phyloP scores from a whole-genome alignment of 2,113 vertebrate genomes.

The Benitochromis conjunctus region DNA sequence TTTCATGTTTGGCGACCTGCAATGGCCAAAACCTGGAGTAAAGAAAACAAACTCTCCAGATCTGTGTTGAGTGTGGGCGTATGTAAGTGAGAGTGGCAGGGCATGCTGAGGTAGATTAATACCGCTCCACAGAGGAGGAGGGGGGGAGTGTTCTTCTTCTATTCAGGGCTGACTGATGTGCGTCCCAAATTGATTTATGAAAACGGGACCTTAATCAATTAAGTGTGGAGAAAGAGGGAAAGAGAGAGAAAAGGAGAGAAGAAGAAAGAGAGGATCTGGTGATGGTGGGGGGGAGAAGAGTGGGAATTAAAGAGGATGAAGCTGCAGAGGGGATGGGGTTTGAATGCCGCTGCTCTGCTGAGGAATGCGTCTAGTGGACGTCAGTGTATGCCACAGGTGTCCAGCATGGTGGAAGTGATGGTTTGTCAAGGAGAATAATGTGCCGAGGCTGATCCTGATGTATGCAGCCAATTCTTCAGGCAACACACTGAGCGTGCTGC shows the following conservation, averaged over 20 bases:
- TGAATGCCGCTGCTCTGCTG: conserved; percentile 50
- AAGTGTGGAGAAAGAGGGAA: conserved; percentile 81
- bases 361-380: conserved; percentile 54
- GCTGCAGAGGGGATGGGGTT: conserved; percentile 15
- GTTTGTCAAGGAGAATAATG: conserved; percentile 18
- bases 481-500: conserved; percentile 11
- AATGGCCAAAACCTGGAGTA: conserved; percentile 20
- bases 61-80: conserved; percentile 24
- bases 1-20: conserved; percentile 48
- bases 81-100: conserved; percentile 67
- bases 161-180: conserved; percentile 99
- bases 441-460: conserved; percentile 17
- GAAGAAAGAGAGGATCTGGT: conserved; percentile 30
- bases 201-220: conserved; percentile 98
- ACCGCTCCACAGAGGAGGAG: conserved; percentile 74
- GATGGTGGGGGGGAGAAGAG: not conserved
- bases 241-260: conserved; percentile 34
- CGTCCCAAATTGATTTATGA: conserved; percentile 99
- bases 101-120: conserved; percentile 78
- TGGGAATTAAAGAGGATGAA: conserved; percentile 40
- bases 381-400: conserved; percentile 56
- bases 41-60: conserved; percentile 48
- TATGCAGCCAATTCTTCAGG: not conserved
- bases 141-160: conserved; percentile 79
- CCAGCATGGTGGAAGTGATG: conserved; percentile 30